Conservation (phyloP, 2,113 vertebrate genomes). For the Hippocampus barbouri region DNA sequence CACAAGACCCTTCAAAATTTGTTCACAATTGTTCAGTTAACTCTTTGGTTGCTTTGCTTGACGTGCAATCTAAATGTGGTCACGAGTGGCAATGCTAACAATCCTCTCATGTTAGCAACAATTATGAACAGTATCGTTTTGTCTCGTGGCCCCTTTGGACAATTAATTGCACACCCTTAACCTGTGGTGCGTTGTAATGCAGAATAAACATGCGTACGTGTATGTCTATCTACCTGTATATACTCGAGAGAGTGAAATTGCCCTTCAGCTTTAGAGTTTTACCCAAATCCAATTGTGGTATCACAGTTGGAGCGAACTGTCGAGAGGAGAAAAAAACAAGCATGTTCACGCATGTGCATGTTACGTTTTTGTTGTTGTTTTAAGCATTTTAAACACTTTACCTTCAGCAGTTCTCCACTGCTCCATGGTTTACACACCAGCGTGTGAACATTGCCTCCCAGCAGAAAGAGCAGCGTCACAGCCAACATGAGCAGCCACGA, state of each 20-base stretch:
- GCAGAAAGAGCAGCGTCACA: constrained; percentile 73
- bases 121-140: background rate
- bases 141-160: background rate
- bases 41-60: too few species aligned
- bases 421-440: constrained; percentile 76
- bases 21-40: too few species aligned
- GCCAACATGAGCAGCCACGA: constrained; percentile 83
- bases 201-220: background rate
- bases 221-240: constrained; percentile 73
- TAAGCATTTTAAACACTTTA: constrained; percentile 33
- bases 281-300: constrained; percentile 57
- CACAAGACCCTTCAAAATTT: too few species aligned
- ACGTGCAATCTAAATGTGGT: too few species aligned
- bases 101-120: too few species aligned
- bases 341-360: background rate
- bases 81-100: too few species aligned
- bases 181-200: background rate
- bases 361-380: background rate
- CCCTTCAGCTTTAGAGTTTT: constrained; percentile 42
- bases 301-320: constrained; percentile 69
- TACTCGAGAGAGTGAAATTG: constrained; percentile 54
- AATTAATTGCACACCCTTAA: background rate
- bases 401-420: constrained; percentile 74
- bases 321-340: background rate
- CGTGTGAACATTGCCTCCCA: constrained; percentile 75